Percentiles rank a stretch among this genome's conserved stretches.
phyloP scores from a whole-genome alignment of 1,140 invertebrate genomes.

The Nomia melanderi region DNA sequence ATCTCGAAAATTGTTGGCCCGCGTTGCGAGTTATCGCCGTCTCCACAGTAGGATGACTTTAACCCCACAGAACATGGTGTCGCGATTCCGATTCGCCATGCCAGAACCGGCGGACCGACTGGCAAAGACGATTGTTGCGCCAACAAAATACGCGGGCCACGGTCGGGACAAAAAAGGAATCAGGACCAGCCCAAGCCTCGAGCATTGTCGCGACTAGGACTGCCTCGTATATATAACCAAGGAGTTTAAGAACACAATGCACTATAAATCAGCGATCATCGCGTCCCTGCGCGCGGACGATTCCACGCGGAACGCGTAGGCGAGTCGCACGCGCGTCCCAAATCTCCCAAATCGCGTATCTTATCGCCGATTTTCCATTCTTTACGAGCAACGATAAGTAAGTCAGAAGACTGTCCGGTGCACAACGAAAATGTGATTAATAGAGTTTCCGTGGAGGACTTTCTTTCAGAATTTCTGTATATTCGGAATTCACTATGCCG shows the following conservation, averaged over 20 bases:
- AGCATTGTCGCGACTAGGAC: conserved; percentile 36
- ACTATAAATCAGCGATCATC: conserved; percentile 62
- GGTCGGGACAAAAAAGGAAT: conserved; percentile 56
- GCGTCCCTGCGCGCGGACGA: conserved; percentile 15
- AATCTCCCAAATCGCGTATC: conserved; percentile 26
- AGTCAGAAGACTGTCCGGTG: neutral
- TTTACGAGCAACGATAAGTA: conserved; percentile 14
- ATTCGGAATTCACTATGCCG: no score
- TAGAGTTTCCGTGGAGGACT: neutral
- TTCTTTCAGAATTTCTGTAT: neutral
- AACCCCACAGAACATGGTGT: conserved; percentile 40
- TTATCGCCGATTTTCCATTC: conserved; percentile 46
- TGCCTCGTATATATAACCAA: conserved; percentile 38
- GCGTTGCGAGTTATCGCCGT: conserved; percentile 19
- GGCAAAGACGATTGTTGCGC: conserved; percentile 36
- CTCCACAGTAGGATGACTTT: neutral
- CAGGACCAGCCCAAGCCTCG: conserved; percentile 34
- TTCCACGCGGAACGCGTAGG: conserved; percentile 33
- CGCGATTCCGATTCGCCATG: conserved; percentile 56
- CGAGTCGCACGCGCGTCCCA: conserved; percentile 16
- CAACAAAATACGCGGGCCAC: conserved; percentile 54
- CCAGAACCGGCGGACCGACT: neutral
- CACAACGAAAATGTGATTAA: conserved; percentile 23
- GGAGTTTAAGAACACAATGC: conserved; percentile 56
- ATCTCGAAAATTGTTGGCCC: conserved; percentile 21